These are phyloP conservation scores for Drosophila sechellia DNA, from an alignment of 1,140 invertebrate species.

Conservation along the genomic window DNA sequence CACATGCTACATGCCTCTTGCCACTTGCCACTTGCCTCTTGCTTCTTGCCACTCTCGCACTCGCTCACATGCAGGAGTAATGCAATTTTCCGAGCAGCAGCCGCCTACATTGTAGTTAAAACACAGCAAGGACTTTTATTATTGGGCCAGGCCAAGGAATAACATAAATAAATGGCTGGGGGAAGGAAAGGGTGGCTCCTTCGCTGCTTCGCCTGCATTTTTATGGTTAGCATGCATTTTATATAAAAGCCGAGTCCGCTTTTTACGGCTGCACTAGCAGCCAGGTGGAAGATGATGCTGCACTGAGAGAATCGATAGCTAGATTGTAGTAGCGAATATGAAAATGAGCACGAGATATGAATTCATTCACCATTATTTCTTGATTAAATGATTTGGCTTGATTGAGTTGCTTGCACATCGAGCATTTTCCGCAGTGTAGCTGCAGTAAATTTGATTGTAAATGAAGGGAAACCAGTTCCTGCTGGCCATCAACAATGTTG, in stretches of 20 bases:
- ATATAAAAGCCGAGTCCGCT: constrained; percentile 40
- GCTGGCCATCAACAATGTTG: constrained; percentile 45
- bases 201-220: constrained; percentile 49
- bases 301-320: not conserved
- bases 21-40: no score
- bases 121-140: constrained; percentile 41
- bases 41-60: constrained; percentile 5
- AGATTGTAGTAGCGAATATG: not conserved
- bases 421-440: constrained; percentile 21
- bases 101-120: constrained; percentile 63
- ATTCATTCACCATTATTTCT: no score
- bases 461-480: constrained; percentile 26
- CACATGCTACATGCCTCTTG: no score
- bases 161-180: constrained; percentile 57
- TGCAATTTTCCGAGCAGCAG: constrained; percentile 65
- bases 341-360: not conserved
- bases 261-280: constrained; percentile 54
- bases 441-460: constrained; percentile 70
- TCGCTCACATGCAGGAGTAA: constrained; percentile 65
- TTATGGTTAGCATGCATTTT: constrained; percentile 73
- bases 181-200: not conserved
- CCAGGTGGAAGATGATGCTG: constrained; percentile 29
- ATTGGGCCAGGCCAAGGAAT: constrained; percentile 46
- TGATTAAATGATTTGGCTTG: no score
- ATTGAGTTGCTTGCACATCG: no score